Evolutionary conservation across 2,113 vertebrate species (phyloP), one percentile per base, ranked within the genome.

Genomic region (Symphodus melops): DNA sequence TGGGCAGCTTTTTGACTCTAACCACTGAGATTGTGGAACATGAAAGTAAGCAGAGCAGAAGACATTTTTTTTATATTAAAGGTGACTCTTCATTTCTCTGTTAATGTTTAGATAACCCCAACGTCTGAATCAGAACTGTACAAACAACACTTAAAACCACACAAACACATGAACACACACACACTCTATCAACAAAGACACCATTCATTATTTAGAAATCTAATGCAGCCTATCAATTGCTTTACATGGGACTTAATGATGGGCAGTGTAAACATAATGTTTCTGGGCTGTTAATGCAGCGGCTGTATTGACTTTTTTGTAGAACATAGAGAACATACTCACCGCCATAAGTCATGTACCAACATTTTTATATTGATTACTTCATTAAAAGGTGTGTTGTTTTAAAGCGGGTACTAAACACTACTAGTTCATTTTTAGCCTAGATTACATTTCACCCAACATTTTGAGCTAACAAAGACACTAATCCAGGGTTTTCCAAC

Each of bases 61-160:
- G 12, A 14, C 10, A 28, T 53, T 62, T 39, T 54, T 19, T 33
- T 33, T 5, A 33, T 33, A 48, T 17, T 48, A 21, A 17, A 33
- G 23, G 28, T 13, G 51, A 67, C 19, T 17, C 62, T 0, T 20
- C 58, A 23, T 77, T 72, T 77, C 53, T 58, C 41, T 59, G 33
- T 53, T 58, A 85, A 81, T 61, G 21, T 55, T 73, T 66, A 79
- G 66, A 91, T 83, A 86, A 91, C 90, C 86, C 67, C 66, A 4
- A 33, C 7, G 17, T 74, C 76, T 87, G 71, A 75, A 81, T 75
- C 71, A 84, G 70, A 79, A 57, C 68, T 65, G 66, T 61, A 74
- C 78, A 86, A 82, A 82, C 73, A 86, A 81, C 86, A 85, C 33
- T 81, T 64, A 77, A 85, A 88, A 81, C 90, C 86, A n/a, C 62